Conservation (phyloP, 2,797 vertebrate genomes). For the Lindbergichthys nudifrons region DNA sequence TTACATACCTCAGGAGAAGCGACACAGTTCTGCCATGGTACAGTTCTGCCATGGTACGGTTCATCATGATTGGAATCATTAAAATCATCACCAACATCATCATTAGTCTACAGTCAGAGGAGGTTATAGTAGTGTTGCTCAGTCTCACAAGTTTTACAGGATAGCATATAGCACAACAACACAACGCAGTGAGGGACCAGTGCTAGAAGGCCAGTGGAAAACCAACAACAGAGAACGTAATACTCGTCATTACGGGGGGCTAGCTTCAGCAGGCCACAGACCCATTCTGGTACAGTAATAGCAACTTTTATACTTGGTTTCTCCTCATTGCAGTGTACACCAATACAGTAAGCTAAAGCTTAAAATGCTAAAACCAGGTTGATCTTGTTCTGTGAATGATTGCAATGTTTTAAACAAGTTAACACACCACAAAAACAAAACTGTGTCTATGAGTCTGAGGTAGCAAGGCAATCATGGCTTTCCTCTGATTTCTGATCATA, state of each 20-base stretch:
- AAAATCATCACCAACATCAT: constrained; percentile 64
- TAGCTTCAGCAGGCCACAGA: constrained; percentile 82
- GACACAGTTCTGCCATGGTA: constrained; percentile 86
- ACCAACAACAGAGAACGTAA: constrained; percentile 77
- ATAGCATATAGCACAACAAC: constrained; percentile 88
- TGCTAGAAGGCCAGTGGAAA: constrained; percentile 78
- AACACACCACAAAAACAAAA: constrained; percentile 83
- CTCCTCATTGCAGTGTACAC: constrained; percentile 74
- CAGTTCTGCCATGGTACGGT: constrained; percentile 75
- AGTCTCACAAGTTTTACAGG: constrained; percentile 89
- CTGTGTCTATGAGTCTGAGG: constrained; percentile 92
- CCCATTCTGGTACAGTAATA: constrained; percentile 79
- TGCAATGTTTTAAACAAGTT: constrained; percentile 66
- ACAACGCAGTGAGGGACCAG: constrained; percentile 85
- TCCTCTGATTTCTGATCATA: constrained; percentile 90
- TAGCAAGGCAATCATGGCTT: constrained; percentile 99
- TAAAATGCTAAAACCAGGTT: constrained; percentile 66
- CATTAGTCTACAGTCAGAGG: constrained; percentile 80
- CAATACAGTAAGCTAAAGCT: constrained; percentile 77
- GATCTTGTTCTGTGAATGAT: constrained; percentile 62
- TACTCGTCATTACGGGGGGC: constrained; percentile 59
- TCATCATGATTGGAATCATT: constrained; percentile 70
- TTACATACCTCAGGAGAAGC: constrained; percentile 87
- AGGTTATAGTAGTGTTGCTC: constrained; percentile 91
- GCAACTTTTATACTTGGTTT: constrained; percentile 73